phyloP scores from a whole-genome alignment of 2,797 vertebrate genomes.

The Limosa lapponica region DNA sequence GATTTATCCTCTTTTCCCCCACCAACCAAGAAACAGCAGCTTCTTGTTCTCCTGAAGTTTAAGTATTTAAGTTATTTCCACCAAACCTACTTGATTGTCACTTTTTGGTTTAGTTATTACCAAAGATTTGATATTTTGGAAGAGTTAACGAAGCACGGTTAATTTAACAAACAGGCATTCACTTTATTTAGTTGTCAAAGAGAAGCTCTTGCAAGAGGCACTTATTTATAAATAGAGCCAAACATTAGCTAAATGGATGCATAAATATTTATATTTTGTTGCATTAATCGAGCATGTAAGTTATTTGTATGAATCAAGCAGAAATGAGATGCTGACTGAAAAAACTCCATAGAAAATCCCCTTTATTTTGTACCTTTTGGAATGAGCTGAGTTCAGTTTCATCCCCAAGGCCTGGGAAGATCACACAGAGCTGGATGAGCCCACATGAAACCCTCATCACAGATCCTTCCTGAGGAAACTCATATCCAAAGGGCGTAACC shows the following conservation, averaged over 20 bases:
- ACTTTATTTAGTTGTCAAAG: constrained; percentile 41
- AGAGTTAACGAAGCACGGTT: not conserved
- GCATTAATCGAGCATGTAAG: constrained; percentile 32
- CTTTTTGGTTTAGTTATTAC: not conserved
- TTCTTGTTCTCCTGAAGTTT: not conserved
- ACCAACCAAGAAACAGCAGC: not conserved
- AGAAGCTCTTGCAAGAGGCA: constrained; percentile 38
- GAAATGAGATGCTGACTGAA: not conserved
- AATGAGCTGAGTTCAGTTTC: not conserved
- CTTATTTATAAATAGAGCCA: constrained; percentile 50
- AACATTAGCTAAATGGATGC: constrained; percentile 36
- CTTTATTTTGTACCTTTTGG: not conserved
- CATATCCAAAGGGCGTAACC: not conserved
- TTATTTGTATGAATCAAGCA: constrained; percentile 24
- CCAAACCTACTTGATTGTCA: not conserved
- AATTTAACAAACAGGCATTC: constrained; percentile 7
- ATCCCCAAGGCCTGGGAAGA: not conserved
- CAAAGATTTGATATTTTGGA: not conserved
- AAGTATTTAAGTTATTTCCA: not conserved
- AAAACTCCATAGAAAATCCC: not conserved
- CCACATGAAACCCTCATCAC: not conserved
- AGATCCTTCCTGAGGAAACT: not conserved
- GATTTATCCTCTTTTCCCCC: not conserved
- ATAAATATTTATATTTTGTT: constrained; percentile 66
- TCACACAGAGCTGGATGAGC: too few relatives aligned